Evolutionary conservation across 1,140 invertebrate genomes (phyloP), one percentile per base, ranked within the genome.

Genomic region (Bombyx mandarina): DNA sequence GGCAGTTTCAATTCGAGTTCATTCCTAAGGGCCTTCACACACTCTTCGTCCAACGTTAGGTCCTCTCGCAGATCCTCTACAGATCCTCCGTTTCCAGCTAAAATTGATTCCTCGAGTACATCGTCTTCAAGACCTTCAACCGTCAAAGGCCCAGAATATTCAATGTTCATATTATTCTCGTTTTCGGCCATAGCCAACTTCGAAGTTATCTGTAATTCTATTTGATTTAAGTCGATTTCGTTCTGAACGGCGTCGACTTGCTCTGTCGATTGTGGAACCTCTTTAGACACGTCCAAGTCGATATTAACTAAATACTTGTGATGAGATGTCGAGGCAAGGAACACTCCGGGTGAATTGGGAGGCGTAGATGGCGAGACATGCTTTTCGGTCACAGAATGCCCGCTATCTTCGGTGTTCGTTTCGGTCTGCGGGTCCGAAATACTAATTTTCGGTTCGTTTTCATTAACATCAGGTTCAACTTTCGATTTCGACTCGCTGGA

Each of bases 1-100:
- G 93, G 92, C 58, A 94, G 80, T 79, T 94, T 94, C 52, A 92
- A 89, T 65, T 90, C 87, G 49, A 94, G 76, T 75, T 94, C 93
- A 67, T 92, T 93, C 63, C 93, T 79, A 57, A 94, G 89, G 2
- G 92, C 92, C 12, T 91, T 88, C 60, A 93, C 91, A 69, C 92
- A 91, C 66, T 93, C 93, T 65, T 93, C 92, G 69, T 94, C 92
- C 55, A 93, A 86, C 35, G 86, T 86, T 60, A 91, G 91, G 3
- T 89, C 89, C 45, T 91, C 89, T 45, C 89, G 90, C 43, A 77
- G 56, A 26, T 88, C 82, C n/a, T 78, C 90, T 12, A 76, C 58
- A 6, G 73, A 63, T 8, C 76, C 75, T 8, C 77, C 75, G 52
- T 81, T 81, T 9, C 84, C 76, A 6, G 76, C 85, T 62, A 88